These are phyloP conservation scores for Marronus borbonicus DNA, from an alignment of 2,888 invertebrate species.

Conservation along the genomic window DNA sequence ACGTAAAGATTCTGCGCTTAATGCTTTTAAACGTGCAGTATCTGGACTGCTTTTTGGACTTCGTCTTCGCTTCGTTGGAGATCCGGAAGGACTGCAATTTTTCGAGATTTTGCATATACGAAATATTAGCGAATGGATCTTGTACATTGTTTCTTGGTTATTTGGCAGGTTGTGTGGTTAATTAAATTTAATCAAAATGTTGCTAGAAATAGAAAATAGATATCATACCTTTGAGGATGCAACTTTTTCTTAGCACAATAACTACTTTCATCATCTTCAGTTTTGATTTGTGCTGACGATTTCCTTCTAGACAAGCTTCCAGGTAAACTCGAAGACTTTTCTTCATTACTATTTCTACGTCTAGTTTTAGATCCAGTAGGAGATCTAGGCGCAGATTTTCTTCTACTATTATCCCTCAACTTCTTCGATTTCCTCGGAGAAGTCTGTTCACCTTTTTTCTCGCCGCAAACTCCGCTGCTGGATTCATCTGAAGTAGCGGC, in stretches of 20 bases:
- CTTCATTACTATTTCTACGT: conserved; percentile 60
- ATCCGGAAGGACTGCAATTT: conserved; percentile 71
- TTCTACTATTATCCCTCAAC: conserved; percentile 77
- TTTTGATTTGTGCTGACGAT: conserved; percentile 72
- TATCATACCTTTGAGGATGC: conserved; percentile 65
- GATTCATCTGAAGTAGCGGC: conserved; percentile 70
- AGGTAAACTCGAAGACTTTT: conserved; percentile 67
- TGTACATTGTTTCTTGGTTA: too few relatives aligned
- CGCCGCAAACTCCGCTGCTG: conserved; percentile 66
- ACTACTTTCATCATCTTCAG: conserved; percentile 51
- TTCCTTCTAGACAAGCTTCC: conserved; percentile 77
- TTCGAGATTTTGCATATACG: too few relatives aligned
- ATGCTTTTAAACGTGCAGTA: conserved; percentile 78
- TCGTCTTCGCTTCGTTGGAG: conserved; percentile 67
- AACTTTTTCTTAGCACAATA: conserved; percentile 56
- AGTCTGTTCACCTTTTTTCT: conserved; percentile 59
- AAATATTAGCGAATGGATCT: too few relatives aligned
- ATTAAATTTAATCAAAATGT: neutral
- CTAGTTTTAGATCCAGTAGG: conserved; percentile 70
- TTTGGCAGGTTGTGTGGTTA: too few relatives aligned
- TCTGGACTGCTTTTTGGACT: conserved; percentile 69
- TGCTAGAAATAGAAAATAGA: neutral
- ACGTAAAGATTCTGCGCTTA: conserved; percentile 88
- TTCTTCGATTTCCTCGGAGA: conserved; percentile 77
- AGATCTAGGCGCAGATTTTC: conserved; percentile 76